Conservation (phyloP, 1,140 invertebrate species). For the Hesperophylax magnus region DNA sequence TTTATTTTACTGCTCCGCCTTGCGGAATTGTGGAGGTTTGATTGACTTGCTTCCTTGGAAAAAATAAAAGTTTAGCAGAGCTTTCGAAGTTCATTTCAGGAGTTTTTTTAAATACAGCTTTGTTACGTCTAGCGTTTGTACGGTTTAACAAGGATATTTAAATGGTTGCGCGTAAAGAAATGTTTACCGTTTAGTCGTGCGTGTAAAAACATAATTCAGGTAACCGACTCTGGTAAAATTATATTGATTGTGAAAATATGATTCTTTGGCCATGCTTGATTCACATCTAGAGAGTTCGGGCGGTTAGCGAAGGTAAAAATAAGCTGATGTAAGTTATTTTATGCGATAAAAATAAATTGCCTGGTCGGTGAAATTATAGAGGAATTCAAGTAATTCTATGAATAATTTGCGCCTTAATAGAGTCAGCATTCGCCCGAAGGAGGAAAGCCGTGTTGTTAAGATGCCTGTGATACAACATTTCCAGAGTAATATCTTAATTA, state of each 20-base stretch:
- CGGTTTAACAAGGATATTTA: background rate
- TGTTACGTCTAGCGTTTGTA: no score
- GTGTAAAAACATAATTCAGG: slow-evolving; percentile 25
- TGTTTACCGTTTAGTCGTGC: slow-evolving; percentile 16
- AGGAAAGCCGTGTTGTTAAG: slow-evolving; percentile 30
- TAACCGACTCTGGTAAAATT: slow-evolving; percentile 12
- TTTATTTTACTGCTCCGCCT: slow-evolving; percentile 22
- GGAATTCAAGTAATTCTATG: slow-evolving; percentile 48
- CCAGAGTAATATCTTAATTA: slow-evolving; percentile 43
- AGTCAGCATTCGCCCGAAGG: slow-evolving; percentile 38
- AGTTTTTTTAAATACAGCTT: no score
- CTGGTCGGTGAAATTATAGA: slow-evolving; percentile 44
- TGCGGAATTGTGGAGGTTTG: background rate
- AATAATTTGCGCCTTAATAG: slow-evolving; percentile 49
- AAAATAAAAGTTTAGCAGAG: background rate
- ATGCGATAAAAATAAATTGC: slow-evolving; percentile 45
- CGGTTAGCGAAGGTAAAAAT: background rate
- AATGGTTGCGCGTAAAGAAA: background rate
- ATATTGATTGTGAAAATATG: slow-evolving; percentile 25
- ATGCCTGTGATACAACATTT: slow-evolving; percentile 28
- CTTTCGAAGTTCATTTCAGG: no score
- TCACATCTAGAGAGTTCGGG: background rate
- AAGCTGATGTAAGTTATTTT: slow-evolving; percentile 21
- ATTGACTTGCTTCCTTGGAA: background rate
- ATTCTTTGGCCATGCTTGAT: slow-evolving; percentile 2